Base-by-base conservation (phyloP, 2,888 invertebrate species). In the Meteorus colon region DNA sequence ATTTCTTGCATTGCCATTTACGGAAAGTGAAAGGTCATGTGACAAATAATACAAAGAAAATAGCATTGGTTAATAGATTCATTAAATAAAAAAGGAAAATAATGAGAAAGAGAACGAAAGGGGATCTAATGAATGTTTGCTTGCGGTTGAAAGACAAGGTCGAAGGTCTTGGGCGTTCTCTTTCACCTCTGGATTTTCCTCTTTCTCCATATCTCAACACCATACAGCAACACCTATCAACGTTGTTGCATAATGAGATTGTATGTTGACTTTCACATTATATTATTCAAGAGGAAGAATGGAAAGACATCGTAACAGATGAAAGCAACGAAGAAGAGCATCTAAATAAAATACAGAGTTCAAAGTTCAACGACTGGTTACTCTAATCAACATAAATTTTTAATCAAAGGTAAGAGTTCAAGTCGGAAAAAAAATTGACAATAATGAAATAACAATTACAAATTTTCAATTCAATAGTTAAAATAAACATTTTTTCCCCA, bases 91-190 rank as follows among this genome's bases (percentile, higher is more conserved):
- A n/a, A n/a, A 16, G 8, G 45, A 45, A 45, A 45, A 45, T 4
- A 45, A 45, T 16, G 0, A 2, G 0, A 45, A 24, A 24, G 24
- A 45, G 3, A 45, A 45, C 2, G 16, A n/a, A 19, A 55, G 16
- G 16, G 4, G n/a, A 6, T 6, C 19, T 19, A 55, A 19, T 8
- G 19, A 19, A n/a, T 19, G 19, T 24, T 55, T 55, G 19, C n/a
- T 19, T 24, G 55, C 10, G 10, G 55, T 55, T 55, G n/a, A 19
- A 55, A 8, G 69, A 75, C 80, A 81, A 83, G 82, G 81, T 82
- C 81, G 74, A 78, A 83, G 82, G 80, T 82, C 82, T 74, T 65
- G 78, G 78, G 62, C 70, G 37, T 66, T 63, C 16, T 12, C 62
- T 69, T 76, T 67, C 29, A 55, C 19, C 45, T 67, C 48, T 55